Evolutionary conservation across 2,113 vertebrate species (phyloP), one percentile per base, ranked within the genome.

Genomic region (Mustela nigripes): DNA sequence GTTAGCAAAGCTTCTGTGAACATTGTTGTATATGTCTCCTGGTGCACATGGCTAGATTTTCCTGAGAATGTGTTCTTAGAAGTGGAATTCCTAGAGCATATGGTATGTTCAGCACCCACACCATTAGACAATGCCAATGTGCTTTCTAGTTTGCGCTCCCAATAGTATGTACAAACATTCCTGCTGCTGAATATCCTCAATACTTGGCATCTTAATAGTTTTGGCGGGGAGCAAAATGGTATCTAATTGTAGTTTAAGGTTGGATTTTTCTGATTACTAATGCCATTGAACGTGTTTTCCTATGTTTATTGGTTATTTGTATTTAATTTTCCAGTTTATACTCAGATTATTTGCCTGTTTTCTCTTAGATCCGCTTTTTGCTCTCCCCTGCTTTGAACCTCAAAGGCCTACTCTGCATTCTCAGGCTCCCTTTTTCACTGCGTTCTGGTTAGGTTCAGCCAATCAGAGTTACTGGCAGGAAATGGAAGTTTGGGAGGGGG

Each of bases 211-310:
- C 87, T 95, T 82, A 73, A 89, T 48, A 22, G 26, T 65, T 97
- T 92, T 76, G 21, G 56, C 86, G 19, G n/a, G 56, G 19, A 63
- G 16, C 36, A 42, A 81, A 33, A 56, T 81, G 6, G 22, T 63
- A 81, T 86, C 48, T 85, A 21, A 42, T 24, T 79, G 24, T 86
- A 73, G 15, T 39, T 96, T 86, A 91, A 89, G 53, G 45, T 92
- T 84, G 11, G 24, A 50, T n/a, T 95, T 96, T 53, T 4, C 42
- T 95, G 60, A 82, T 93, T 88, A 67, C 65, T 78, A 84, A 97
- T 78, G 36, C 42, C 19, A 6, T 28, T 79, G 62, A 80, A 50
- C 4, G 45, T 26, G n/a, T 60, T 91, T 91, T 89, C 45, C 45
- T 86, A 16, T 42, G 62, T 85, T 90, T 84, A 81, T 92, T 92